Evolutionary conservation across 2,888 invertebrate species (phyloP).

Genomic region (Sceliomorpha sp.): DNA sequence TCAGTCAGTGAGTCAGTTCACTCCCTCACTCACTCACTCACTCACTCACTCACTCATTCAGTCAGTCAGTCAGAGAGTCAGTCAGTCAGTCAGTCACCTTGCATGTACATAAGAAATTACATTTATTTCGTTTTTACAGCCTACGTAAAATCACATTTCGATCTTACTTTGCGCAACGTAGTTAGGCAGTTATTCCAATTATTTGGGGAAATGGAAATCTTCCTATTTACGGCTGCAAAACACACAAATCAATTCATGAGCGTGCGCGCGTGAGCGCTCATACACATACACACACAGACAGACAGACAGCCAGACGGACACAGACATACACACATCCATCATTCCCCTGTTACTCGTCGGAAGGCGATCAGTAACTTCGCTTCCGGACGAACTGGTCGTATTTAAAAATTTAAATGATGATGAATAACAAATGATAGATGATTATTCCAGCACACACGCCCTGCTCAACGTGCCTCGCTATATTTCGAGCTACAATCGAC

Average conservation of each 20-base stretch:
- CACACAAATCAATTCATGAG: conserved; percentile 23
- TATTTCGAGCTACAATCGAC: conserved; percentile 22
- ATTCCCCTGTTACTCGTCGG: conserved; percentile 6
- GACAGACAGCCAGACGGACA: no score
- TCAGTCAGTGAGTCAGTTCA: no score
- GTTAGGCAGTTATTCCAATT: conserved; percentile 10
- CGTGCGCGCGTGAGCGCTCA: no score
- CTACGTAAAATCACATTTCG: no score
- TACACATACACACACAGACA: no score
- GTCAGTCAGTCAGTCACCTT: no score
- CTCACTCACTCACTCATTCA: no score
- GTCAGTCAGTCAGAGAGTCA: no score
- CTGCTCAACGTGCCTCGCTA: conserved; percentile 13
- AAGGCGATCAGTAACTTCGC: conserved; percentile 20
- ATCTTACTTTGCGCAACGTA: no score
- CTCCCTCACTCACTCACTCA: no score
- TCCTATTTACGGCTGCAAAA: conserved; percentile 11
- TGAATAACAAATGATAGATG: conserved; percentile 36
- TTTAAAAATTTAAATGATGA: conserved; percentile 27
- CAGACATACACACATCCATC: conserved; percentile 26
- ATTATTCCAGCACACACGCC: conserved; percentile 16
- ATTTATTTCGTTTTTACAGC: no score
- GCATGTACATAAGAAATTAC: no score
- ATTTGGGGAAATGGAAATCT: conserved; percentile 21
- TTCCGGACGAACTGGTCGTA: conserved; percentile 8